Evolutionary conservation across 92 coral and sea anemone species (phyloP).

Genomic region (Zoanthus gigantus): DNA sequence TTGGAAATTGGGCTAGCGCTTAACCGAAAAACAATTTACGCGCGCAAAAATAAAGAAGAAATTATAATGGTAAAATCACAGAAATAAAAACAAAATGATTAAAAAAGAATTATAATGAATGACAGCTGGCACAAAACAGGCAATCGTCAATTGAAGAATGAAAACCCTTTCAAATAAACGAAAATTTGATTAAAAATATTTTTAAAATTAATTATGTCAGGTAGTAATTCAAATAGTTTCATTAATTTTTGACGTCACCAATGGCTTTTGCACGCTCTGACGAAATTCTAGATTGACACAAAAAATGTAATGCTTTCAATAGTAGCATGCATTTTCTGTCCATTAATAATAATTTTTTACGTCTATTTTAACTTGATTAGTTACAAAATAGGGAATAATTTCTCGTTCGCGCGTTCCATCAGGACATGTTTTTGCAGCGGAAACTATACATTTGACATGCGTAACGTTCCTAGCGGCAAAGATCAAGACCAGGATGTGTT

Average conservation of each 20-base stretch:
- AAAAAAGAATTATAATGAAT: too few relatives aligned
- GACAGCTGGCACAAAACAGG: too few relatives aligned
- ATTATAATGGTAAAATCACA: too few relatives aligned
- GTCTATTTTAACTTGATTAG: constrained; percentile 26
- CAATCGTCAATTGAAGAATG: too few relatives aligned
- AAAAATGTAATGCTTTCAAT: constrained; percentile 39
- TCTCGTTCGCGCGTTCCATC: constrained; percentile 36
- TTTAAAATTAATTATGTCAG: background rate
- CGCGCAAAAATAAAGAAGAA: too few relatives aligned
- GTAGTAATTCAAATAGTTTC: background rate
- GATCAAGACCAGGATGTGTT: constrained; percentile 27
- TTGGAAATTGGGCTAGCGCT: too few relatives aligned
- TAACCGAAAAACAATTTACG: too few relatives aligned
- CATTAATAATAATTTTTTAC: constrained; percentile 4
- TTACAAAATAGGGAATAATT: constrained; percentile 45
- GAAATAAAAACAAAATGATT: too few relatives aligned
- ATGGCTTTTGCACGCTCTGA: background rate
- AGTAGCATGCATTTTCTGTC: constrained; percentile 31
- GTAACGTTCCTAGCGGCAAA: constrained; percentile 54
- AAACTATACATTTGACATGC: constrained; percentile 50
- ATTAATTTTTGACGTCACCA: constrained; percentile 25
- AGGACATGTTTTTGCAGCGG: constrained; percentile 40
- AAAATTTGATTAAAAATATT: too few relatives aligned
- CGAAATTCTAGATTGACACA: background rate
- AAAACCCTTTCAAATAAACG: too few relatives aligned